Conservation (phyloP, 2,113 vertebrate genomes). For the Petrocephalus zakoni region DNA sequence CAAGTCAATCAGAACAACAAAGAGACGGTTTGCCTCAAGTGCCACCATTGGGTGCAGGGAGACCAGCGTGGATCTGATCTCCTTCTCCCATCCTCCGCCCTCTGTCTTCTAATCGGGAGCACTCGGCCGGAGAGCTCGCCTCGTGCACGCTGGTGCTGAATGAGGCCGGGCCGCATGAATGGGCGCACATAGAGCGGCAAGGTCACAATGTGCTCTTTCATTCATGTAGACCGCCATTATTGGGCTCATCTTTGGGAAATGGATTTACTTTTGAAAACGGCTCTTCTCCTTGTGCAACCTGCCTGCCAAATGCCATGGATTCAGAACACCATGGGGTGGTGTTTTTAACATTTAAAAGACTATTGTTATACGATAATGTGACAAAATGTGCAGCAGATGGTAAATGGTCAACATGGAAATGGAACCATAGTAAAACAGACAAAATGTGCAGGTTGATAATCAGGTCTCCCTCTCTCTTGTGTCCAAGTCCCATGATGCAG, state of each 20-base stretch:
- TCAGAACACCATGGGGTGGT: neutral
- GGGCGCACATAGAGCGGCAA: constrained; percentile 7
- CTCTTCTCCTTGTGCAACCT: neutral
- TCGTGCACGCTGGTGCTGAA: constrained; percentile 18
- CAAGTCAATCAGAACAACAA: constrained; percentile 23
- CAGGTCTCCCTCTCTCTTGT: neutral
- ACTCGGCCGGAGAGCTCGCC: neutral
- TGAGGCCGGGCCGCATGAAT: constrained; percentile 20
- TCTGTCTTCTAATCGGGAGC: constrained; percentile 15
- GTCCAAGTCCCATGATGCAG: neutral
- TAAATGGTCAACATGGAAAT: neutral
- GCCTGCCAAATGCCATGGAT: neutral
- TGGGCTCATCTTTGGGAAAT: constrained; percentile 8
- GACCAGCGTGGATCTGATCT: neutral
- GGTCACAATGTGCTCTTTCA: constrained; percentile 24
- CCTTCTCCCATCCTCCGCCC: constrained; percentile 13
- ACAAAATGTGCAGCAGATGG: neutral
- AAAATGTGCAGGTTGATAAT: neutral
- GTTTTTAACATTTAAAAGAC: neutral
- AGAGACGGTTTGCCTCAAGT: constrained; percentile 16
- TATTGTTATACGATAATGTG: neutral
- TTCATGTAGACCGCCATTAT: neutral
- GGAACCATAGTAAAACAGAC: neutral
- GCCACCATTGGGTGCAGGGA: neutral
- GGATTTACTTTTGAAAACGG: constrained; percentile 15